These are phyloP conservation scores for Oconnorella tubifera DNA, from an alignment of 2,888 invertebrate genomes.

Conservation along the genomic window DNA sequence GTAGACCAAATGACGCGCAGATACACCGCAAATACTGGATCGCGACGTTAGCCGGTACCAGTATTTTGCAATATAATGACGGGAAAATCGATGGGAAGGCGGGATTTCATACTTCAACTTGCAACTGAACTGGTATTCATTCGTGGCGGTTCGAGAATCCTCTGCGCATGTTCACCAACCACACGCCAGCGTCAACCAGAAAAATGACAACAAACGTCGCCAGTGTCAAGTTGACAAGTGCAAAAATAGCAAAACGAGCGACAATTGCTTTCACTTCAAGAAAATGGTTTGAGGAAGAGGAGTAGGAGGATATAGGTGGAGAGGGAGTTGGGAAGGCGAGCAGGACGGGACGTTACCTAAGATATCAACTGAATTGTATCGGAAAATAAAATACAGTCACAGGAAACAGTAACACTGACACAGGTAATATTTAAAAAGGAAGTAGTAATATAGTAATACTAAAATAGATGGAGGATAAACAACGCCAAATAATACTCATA, in stretches of 20 bases:
- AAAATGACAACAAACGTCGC: conserved; percentile 3
- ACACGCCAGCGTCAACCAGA: conserved; percentile 4
- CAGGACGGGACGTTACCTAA: too few species aligned
- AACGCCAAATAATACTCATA: too few species aligned
- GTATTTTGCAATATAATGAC: conserved; percentile 15
- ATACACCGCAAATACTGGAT: conserved; percentile 8
- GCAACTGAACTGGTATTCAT: conserved; percentile 11
- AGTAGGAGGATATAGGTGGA: too few species aligned
- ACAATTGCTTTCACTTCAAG: conserved; percentile 9
- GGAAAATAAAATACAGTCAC: too few species aligned
- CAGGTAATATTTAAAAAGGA: too few species aligned
- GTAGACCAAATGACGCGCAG: conserved; percentile 15
- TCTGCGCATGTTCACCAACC: conserved; percentile 8
- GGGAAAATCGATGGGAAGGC: conserved; percentile 6
- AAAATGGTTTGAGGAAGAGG: conserved; percentile 11
- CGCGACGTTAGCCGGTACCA: conserved; percentile 10
- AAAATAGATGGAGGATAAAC: too few species aligned
- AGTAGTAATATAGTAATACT: too few species aligned
- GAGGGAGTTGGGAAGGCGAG: too few species aligned
- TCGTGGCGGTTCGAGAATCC: conserved; percentile 10
- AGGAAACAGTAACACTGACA: too few species aligned
- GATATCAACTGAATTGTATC: too few species aligned
- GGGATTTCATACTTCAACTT: conserved; percentile 14
- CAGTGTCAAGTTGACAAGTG: conserved; percentile 7
- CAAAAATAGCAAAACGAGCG: conserved; percentile 3